Base-by-base conservation (phyloP, 2,888 invertebrate genomes). In the Acanthopleura granulata region DNA sequence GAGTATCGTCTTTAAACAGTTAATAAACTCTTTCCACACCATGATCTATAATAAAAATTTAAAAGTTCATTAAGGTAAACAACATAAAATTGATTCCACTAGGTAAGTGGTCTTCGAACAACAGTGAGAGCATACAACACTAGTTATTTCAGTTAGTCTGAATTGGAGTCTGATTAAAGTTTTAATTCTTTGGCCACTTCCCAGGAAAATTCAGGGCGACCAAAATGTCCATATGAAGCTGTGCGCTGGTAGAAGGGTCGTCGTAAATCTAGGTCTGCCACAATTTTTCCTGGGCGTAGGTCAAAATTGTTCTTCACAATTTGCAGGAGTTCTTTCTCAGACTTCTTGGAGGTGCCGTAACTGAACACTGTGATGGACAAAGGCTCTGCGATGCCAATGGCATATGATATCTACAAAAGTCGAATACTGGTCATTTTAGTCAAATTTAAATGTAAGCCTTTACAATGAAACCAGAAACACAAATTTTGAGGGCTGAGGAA, bases 151-250 rank as follows among this genome's bases (percentile, higher is more conserved):
- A 40, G 4, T 69, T 6, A 69, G 29, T 18, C 6, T 6, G 12
- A 6, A 40, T 9, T 40, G 40, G 40, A 40, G 40, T 40, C 25
- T 4, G 69, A 57, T 73, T 78, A 78, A 61, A 62, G 72, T 61
- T 71, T 30, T 49, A 87, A 79, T 16, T 93, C 92, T 91, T 98
- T 98, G 84, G 97, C 96, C 91, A 94, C 93, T 92, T 99, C 99
- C 99, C 99, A 99, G 74, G 96, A 94, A 92, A 99, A 99, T 83
- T 95, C 95, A 80, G 95, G 94, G 79, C 98, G 94, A 70, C 99
- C 99, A 91, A 99, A 99, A 92, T 99, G 99, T n/a, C 99, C 99
- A 90, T 99, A 99, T 76, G 96, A 95, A 91, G 97, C 97, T 81
- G 99, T 99, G 89, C 94, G 94, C 92, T 98, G 97, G 92, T 98